Evolutionary conservation across 1,140 invertebrate genomes (phyloP), one percentile per base, ranked within the genome.

Genomic region (Leptoteleia sp.): DNA sequence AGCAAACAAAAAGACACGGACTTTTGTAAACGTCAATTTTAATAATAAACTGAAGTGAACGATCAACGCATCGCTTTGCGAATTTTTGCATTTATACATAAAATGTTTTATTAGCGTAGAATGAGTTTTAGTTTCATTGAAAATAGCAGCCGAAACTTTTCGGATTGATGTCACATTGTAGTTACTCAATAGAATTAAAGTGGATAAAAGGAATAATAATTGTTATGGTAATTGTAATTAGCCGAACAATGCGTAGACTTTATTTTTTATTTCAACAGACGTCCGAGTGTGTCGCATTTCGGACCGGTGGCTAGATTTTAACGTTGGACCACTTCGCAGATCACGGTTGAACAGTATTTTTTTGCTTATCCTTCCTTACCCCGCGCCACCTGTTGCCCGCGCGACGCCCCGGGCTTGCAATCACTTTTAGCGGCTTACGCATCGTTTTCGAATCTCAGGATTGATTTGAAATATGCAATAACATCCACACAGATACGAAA

Each of bases 321-420:
- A 11, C 9, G 22, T 42, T 19, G 52, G n/a, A 29, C 22, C 22
- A 13, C 2, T 47, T 35, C 19, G 12, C 15, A 45, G 11, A 45
- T 1, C 12, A 25, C 25, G n/a, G 42, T 13, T 25, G 29, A 76
- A 67, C 54, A 70, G 73, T 76, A 70, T n/a, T 70, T 67, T 40
- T 61, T 68, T 57, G 64, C 64, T 76, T 76, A 33, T 76, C 59
- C 47, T 71, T 70, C 75, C 57, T 25, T 11, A n/a, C 29, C 19
- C 27, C 50, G 43, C 52, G 37, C n/a, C 6, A 35, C 11, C 27
- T 16, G 50, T 67, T 15, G 37, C 45, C 8, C 45, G 45, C 25
- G 57, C 42, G 38, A 52, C 5, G 37, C 61, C 31, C 42, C 37
- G n/a, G 17, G 61, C 15, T 47, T 25, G 11, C 11, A 27, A 38